Evolutionary conservation across 2,888 invertebrate genomes (phyloP), one percentile per base, ranked within the genome.

Genomic region (Drosophila mercatorum): DNA sequence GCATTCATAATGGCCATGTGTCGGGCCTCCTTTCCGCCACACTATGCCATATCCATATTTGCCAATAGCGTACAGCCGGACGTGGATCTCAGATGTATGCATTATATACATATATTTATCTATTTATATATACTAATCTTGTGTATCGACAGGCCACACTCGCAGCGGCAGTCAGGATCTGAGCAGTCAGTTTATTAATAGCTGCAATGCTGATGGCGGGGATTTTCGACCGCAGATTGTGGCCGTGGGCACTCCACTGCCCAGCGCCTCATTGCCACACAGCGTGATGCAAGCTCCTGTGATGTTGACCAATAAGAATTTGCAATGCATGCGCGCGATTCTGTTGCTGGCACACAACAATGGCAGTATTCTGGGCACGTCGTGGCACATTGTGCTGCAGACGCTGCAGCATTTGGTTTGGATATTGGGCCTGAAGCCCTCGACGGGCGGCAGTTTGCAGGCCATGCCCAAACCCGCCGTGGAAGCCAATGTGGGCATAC

Each of bases 251-350:
- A 98, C 98, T 0, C 97, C 98, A 28, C 94, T 99, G 79, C 98
- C 98, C 2, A 97, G 97, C 7, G 95, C 97, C 3, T 95, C 96
- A 5, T 93, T 96, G 61, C 96, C 97, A 4, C 95, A 95, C 61
- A 96, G 95, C 94, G 92, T 92, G 7, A 93, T 93, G 91, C 93
- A 93, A 74, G 93, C 93, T 0, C 93, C 93, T 91, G 99, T 99
- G 62, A 98, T 99, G 98, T 94, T 99, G 90, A 99, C 99, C 4
- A 97, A 98, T 0, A 98, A 99, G 89, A 99, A 99, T 94, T 95
- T 99, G 65, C 98, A 99, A 88, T 98, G 98, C 38, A 98, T 99
- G 97, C 94, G 98, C 75, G 97, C 98, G 0, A 94, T 99, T 56
- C 94, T 99, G 53, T 95, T 96, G 86, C 94, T 98, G 59, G 98